Base-by-base conservation (phyloP, 2,797 vertebrate species). In the Melanotaenia nigrans region DNA sequence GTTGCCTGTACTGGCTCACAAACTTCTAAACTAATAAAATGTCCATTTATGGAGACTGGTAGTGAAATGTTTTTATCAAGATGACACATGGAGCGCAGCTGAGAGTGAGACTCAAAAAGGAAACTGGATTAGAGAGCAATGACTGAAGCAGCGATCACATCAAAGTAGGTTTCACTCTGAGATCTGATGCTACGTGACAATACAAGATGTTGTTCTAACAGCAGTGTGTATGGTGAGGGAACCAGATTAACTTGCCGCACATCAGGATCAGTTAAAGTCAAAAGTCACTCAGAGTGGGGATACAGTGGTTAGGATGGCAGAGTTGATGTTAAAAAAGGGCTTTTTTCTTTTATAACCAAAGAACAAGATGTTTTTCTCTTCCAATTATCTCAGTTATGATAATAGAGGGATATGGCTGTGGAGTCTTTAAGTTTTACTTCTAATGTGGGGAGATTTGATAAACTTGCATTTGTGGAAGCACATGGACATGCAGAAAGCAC, bases 131-230 rank as follows among this genome's bases (percentile, higher is more conserved):
- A 94, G 82, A 74, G 83, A 94, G 90, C 83, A 81, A 87, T 79
- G 75, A 84, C 84, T 84, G 78, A 87, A 93, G 83, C 84, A 70
- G 83, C 20, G 56, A 89, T 94, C 79, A 90, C 71, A 91, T 94
- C 92, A 94, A 94, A 95, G 94, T 77, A 61, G 79, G 77, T 74
- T 83, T 79, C n/a, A 25, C 69, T 69, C 88, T 68, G 85, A 92
- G 92, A 95, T 91, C 68, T 93, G 91, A 94, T 92, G 72, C 77
- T 92, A 89, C 82, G 80, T 93, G 92, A 95, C 90, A 95, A 92
- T 89, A 82, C 81, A 83, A 90, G 81, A 89, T 92, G 87, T 82
- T 92, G 82, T 83, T 89, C 87, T 88, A 82, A 75, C 84, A 73
- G 84, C 83, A 85, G 81, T 89, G 88, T 79, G 77, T 68, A 82